A percentile compares a stretch with the other conserved stretches of the same genome.
phyloP scores from a whole-genome alignment of 2,113 vertebrate genomes.

The Nerophis ophidion region DNA sequence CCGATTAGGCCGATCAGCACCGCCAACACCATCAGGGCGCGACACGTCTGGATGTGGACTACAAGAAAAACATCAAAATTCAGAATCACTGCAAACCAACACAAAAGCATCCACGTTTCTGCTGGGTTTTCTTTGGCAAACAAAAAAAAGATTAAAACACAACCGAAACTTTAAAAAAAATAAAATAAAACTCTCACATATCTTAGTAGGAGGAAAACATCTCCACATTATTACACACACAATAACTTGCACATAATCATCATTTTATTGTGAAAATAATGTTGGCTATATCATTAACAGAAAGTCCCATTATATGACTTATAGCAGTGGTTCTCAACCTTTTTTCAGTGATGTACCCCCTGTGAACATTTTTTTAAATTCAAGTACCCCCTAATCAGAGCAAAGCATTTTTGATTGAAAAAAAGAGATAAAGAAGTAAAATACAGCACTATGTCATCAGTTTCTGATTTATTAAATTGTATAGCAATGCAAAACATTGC shows the following conservation, averaged over 20 bases:
- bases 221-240: slow-evolving; percentile 33
- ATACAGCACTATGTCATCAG: too few relatives aligned
- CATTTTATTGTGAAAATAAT: background rate
- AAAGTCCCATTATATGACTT: too few relatives aligned
- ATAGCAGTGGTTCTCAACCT: too few relatives aligned
- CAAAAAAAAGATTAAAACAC: slow-evolving; percentile 7
- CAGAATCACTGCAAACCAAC: slow-evolving; percentile 18
- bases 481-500: too few relatives aligned
- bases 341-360: too few relatives aligned
- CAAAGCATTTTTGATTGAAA: too few relatives aligned
- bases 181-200: slow-evolving; percentile 46
- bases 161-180: too few relatives aligned
- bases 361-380: too few relatives aligned
- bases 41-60: slow-evolving; percentile 93
- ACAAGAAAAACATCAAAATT: slow-evolving; percentile 6
- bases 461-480: too few relatives aligned
- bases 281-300: too few relatives aligned
- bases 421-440: too few relatives aligned
- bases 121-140: slow-evolving; percentile 37
- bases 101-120: slow-evolving; percentile 22
- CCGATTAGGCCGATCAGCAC: slow-evolving; percentile 91
- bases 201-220: slow-evolving; percentile 65
- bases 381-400: too few relatives aligned
- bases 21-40: slow-evolving; percentile 92
- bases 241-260: background rate